phyloP scores from a whole-genome alignment of 2,888 invertebrate genomes.

The Stegophylla sp. region DNA sequence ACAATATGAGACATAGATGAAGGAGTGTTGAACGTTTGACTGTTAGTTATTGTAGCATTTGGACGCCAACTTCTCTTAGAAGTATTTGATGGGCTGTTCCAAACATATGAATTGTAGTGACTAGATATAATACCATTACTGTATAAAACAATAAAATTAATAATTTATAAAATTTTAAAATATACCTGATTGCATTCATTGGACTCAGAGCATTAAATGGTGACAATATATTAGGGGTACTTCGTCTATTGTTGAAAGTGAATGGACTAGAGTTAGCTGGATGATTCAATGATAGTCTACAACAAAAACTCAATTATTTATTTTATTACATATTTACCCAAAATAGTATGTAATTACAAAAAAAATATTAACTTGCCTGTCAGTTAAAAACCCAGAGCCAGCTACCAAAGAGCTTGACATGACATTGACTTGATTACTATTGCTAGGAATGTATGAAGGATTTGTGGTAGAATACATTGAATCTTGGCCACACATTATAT shows the following conservation, averaged over 20 bases:
- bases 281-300: slow-evolving; percentile 50
- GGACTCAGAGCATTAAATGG: slow-evolving; percentile 52
- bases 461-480: slow-evolving; percentile 54
- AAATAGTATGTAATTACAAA: too few species aligned
- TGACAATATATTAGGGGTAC: slow-evolving; percentile 53
- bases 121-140: slow-evolving; percentile 13
- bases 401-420: slow-evolving; percentile 54
- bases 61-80: slow-evolving; percentile 38
- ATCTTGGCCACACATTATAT: slow-evolving; percentile 62
- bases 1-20: slow-evolving; percentile 47
- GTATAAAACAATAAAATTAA: neutral
- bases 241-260: slow-evolving; percentile 43
- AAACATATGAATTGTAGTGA: slow-evolving; percentile 34
- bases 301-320: slow-evolving; percentile 8
- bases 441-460: slow-evolving; percentile 39
- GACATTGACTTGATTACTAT: slow-evolving; percentile 35
- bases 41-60: slow-evolving; percentile 51
- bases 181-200: slow-evolving; percentile 50
- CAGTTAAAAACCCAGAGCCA: slow-evolving; percentile 44
- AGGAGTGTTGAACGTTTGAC: slow-evolving; percentile 38
- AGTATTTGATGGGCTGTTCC: slow-evolving; percentile 51
- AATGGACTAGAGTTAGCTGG: slow-evolving; percentile 53
- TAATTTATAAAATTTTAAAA: neutral
- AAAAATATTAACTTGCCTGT: slow-evolving; percentile 33
- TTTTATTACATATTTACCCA: neutral